phyloP scores from a whole-genome alignment of 2,888 invertebrate genomes.

The Entomobrya proxima region DNA sequence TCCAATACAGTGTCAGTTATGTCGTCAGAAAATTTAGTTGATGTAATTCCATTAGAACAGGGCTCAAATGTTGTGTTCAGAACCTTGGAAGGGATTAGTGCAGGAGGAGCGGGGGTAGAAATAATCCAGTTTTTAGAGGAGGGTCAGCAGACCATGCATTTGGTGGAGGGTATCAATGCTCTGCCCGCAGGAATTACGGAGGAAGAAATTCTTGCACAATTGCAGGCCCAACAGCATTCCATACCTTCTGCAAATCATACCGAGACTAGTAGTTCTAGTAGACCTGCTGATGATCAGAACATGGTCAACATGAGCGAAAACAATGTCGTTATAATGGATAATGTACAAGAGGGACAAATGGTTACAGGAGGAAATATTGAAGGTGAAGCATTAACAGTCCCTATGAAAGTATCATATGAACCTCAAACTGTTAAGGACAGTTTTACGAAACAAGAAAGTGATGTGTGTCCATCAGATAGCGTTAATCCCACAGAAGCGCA shows the following conservation, averaged over 20 bases:
- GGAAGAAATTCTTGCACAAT: constrained; percentile 36
- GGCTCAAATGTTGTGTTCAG: constrained; percentile 57
- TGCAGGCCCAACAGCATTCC: not conserved
- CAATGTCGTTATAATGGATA: not conserved
- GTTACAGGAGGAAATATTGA: no score
- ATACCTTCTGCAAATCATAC: no score
- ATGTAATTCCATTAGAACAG: constrained; percentile 45
- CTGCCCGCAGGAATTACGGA: not conserved
- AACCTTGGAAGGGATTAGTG: constrained; percentile 39
- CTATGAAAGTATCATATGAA: no score
- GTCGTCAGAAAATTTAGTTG: not conserved
- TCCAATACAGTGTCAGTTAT: constrained; percentile 19
- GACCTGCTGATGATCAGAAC: no score
- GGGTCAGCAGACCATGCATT: constrained; percentile 15
- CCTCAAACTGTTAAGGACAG: no score
- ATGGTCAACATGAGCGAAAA: constrained; percentile 16
- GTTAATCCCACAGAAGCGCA: no score
- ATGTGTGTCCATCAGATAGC: no score
- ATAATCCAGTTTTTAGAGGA: constrained; percentile 48
- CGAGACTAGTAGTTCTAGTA: not conserved
- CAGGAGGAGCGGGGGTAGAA: constrained; percentile 42
- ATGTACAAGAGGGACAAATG: no score
- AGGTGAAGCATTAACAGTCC: no score
- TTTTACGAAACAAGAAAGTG: no score
- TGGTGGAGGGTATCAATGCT: constrained; percentile 25